Percentiles rank a stretch among this genome's conserved stretches.
Conservation (phyloP, 1,140 invertebrate genomes). For the Pogonus chalceus region DNA sequence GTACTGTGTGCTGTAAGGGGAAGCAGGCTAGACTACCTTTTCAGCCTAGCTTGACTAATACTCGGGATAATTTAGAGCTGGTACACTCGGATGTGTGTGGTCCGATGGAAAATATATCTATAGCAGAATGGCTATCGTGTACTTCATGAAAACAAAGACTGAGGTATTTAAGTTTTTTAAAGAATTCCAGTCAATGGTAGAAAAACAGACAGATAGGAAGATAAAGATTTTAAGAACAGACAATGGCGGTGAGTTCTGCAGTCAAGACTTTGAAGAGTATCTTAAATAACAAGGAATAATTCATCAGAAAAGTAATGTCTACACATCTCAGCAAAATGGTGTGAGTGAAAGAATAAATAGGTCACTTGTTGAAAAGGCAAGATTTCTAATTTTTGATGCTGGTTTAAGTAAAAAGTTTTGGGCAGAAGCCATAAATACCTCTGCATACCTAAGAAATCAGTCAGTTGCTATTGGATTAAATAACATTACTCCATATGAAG, state of each 20-base stretch:
- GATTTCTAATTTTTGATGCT: slow-evolving; percentile 25
- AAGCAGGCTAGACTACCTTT: slow-evolving; percentile 30
- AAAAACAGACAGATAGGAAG: slow-evolving; percentile 28
- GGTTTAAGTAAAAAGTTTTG: slow-evolving; percentile 28
- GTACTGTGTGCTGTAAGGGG: slow-evolving; percentile 12
- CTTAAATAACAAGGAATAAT: slow-evolving; percentile 24
- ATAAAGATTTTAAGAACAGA: slow-evolving; percentile 34
- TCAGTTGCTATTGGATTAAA: slow-evolving; percentile 27
- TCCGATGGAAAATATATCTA: slow-evolving; percentile 32
- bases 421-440: slow-evolving; percentile 34
- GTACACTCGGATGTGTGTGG: slow-evolving; percentile 38
- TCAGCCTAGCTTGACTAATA: slow-evolving; percentile 18
- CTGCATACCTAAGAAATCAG: slow-evolving; percentile 32
- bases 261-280: slow-evolving; percentile 27
- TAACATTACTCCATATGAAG: slow-evolving; percentile 30
- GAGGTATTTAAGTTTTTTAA: slow-evolving; percentile 29
- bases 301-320: slow-evolving; percentile 32
- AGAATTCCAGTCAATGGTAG: slow-evolving; percentile 28
- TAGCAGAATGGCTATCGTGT: slow-evolving; percentile 28
- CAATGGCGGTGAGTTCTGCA: slow-evolving; percentile 36
- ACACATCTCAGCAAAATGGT: slow-evolving; percentile 41
- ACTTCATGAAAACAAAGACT: slow-evolving; percentile 35
- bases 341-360: slow-evolving; percentile 34
- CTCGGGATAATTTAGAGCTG: slow-evolving; percentile 25
- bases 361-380: slow-evolving; percentile 35